Conservation (phyloP, 1,140 invertebrate genomes). For the Hylaeus anthracinus region DNA sequence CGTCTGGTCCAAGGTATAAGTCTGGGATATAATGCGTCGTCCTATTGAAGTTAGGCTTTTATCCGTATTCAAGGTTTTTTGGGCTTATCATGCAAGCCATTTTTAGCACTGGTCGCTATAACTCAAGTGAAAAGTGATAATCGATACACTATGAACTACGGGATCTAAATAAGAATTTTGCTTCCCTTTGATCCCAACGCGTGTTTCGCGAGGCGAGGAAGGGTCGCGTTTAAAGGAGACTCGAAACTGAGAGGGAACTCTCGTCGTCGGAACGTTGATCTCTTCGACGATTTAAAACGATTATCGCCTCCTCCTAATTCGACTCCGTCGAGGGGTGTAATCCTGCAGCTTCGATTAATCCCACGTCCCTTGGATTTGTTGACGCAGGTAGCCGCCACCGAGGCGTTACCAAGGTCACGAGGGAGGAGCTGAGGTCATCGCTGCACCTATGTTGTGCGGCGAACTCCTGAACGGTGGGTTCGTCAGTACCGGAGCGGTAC, state of each 20-base stretch:
- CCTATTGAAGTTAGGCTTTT: too few species aligned
- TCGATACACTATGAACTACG: too few species aligned
- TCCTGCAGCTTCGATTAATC: slow-evolving; percentile 31
- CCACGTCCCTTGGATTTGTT: slow-evolving; percentile 3
- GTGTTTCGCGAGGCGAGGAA: too few species aligned
- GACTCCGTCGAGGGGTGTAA: neutral
- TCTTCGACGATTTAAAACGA: slow-evolving; percentile 6
- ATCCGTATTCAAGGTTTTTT: too few species aligned
- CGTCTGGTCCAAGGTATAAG: neutral
- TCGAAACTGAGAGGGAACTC: neutral
- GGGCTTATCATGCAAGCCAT: too few species aligned
- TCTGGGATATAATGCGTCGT: too few species aligned
- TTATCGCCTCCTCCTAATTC: neutral
- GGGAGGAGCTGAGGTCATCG: slow-evolving; percentile 65
- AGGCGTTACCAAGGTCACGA: slow-evolving; percentile 64
- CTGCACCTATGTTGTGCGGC: slow-evolving; percentile 81
- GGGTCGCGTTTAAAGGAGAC: neutral
- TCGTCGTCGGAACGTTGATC: neutral
- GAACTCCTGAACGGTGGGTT: slow-evolving; percentile 80
- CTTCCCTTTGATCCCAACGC: too few species aligned
- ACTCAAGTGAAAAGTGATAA: too few species aligned
- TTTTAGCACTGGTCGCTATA: too few species aligned
- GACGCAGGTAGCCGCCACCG: slow-evolving; percentile 56
- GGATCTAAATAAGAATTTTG: too few species aligned
- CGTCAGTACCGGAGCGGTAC: slow-evolving; percentile 79